Evolutionary conservation across 2,888 invertebrate species (phyloP).

Genomic region (Panzeria rudis): DNA sequence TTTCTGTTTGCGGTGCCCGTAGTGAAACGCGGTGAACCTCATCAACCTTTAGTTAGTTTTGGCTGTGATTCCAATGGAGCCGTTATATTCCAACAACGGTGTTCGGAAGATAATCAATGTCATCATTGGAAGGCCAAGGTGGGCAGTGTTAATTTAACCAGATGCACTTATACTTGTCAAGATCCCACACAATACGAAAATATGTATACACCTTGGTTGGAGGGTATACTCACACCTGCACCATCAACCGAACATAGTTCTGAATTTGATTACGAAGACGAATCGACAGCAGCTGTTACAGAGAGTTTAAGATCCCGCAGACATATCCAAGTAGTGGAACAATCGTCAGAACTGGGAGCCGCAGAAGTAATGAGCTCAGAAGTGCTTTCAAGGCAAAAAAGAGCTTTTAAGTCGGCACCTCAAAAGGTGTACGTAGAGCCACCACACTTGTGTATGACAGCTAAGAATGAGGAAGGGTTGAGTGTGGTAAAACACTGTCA

Average conservation of each 20-base stretch:
- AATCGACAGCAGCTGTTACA: constrained; percentile 80
- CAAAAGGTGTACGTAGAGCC: constrained; percentile 82
- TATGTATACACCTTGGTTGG: constrained; percentile 82
- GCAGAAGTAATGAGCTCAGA: constrained; percentile 77
- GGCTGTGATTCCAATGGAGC: constrained; percentile 89
- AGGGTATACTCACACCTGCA: constrained; percentile 78
- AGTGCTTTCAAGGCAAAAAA: constrained; percentile 70
- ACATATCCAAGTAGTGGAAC: constrained; percentile 54
- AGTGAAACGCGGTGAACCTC: constrained; percentile 86
- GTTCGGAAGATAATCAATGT: constrained; percentile 88
- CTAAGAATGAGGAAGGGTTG: constrained; percentile 74
- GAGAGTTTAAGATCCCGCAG: constrained; percentile 77
- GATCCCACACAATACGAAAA: constrained; percentile 82
- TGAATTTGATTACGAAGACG: constrained; percentile 83
- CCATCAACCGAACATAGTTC: constrained; percentile 82
- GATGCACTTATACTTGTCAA: constrained; percentile 90
- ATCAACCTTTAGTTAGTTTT: constrained; percentile 87
- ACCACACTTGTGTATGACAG: constrained; percentile 86
- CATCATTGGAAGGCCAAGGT: constrained; percentile 87
- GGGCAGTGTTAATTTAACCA: constrained; percentile 87
- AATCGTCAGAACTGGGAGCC: constrained; percentile 76
- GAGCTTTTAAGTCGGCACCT: constrained; percentile 75
- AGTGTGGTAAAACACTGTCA: constrained; percentile 84
- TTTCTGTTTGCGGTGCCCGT: constrained; percentile 88
- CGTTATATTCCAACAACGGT: constrained; percentile 89